These are phyloP conservation scores for Pollimyrus isidori DNA, from an alignment of 2,113 vertebrate genomes.

Conservation along the genomic window DNA sequence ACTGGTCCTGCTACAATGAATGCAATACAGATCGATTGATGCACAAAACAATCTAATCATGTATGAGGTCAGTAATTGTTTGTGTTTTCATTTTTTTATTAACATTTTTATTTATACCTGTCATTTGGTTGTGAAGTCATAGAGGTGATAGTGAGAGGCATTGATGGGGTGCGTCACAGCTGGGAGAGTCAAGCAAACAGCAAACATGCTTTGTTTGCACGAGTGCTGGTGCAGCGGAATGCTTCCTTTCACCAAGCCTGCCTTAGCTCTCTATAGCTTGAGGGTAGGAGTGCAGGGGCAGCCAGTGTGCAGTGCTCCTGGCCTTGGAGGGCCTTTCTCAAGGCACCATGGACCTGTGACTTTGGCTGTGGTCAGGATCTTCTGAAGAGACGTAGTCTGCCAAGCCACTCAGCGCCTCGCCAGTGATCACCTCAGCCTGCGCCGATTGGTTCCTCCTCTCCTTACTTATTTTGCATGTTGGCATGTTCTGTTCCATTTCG, in stretches of 20 bases:
- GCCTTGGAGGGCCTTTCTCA: not conserved
- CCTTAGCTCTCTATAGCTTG: not conserved
- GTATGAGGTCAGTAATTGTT: not conserved
- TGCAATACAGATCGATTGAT: not conserved
- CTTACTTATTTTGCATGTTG: not conserved
- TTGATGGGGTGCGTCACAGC: not conserved
- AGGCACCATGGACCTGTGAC: not conserved
- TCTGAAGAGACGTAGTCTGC: not conserved
- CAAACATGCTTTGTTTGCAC: no score
- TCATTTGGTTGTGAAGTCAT: not conserved
- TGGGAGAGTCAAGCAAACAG: not conserved
- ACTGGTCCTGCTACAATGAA: not conserved
- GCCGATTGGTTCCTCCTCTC: not conserved
- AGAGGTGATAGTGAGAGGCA: not conserved
- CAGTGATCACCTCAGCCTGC: not conserved
- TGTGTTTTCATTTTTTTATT: not conserved
- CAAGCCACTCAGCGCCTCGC: no score
- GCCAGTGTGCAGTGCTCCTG: not conserved
- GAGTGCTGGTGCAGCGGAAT: no score
- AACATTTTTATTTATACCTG: not conserved
- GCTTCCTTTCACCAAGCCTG: not conserved
- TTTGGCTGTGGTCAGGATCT: not conserved
- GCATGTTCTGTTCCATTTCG: not conserved
- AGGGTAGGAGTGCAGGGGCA: not conserved
- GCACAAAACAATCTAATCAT: not conserved